Evolutionary conservation across 2,888 invertebrate genomes (phyloP).

Genomic region (Andrena camellia): DNA sequence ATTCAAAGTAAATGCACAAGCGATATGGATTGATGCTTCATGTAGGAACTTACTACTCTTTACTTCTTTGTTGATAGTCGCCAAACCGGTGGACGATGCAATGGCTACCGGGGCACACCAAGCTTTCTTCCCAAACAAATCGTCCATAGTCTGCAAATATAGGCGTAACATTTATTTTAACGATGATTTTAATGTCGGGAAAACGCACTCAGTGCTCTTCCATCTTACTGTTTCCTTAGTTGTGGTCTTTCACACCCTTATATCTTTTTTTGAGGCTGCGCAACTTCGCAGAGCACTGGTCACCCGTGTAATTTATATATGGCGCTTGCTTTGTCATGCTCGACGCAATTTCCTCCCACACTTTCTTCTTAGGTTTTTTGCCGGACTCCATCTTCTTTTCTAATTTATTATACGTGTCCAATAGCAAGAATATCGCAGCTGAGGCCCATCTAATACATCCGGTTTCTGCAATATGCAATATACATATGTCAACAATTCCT

Average conservation of each 20-base stretch:
- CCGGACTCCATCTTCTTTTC: background rate
- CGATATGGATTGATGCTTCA: constrained; percentile 1
- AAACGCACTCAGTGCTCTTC: background rate
- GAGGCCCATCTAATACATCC: background rate
- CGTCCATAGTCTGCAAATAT: background rate
- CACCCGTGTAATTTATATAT: rapidly evolving
- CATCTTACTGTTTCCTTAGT: background rate
- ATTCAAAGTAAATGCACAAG: background rate
- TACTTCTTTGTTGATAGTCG: background rate
- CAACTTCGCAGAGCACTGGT: background rate
- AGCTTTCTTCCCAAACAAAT: background rate
- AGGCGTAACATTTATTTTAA: background rate
- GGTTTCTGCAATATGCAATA: background rate
- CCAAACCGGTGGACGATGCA: background rate
- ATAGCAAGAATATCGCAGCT: background rate
- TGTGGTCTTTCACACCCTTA: background rate
- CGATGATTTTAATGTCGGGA: background rate
- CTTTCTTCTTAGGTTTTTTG: background rate
- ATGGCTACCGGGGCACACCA: background rate
- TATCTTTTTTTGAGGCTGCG: background rate
- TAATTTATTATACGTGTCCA: background rate
- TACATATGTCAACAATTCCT: background rate
- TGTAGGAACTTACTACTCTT: background rate
- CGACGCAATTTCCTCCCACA: background rate
- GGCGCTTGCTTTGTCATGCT: background rate